Evolutionary conservation across 1,140 invertebrate genomes (phyloP), one percentile per base, ranked within the genome.

Genomic region (Maconellicoccus hirsutus): DNA sequence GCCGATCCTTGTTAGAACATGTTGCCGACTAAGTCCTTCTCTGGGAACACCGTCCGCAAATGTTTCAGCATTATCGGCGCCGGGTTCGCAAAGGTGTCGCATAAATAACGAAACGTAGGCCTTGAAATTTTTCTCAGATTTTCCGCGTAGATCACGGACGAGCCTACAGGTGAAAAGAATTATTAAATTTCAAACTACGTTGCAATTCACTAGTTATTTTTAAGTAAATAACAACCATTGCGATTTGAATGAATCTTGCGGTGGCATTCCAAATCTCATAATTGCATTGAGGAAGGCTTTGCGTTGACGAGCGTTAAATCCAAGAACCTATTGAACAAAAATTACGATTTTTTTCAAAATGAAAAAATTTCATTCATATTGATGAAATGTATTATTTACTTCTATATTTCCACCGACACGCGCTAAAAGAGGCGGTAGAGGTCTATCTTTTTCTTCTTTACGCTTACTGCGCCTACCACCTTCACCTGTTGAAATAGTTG

Each of bases 261-360:
- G 97, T n/a, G 98, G 98, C 96, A 99, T 99, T 71, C 98, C 98
- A 77, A 97, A 99, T 27, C 98, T 89, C 96, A 99, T 98, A 70
- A 99, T 97, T 2, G 96, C 96, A 81, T 99, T 99, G 29, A 98
- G 85, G 86, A 99, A 99, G 26, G 97, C 96, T 80, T 98, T 98
- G 16, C 98, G 83, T 80, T 99, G 98, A 71, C 98, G 81, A 0
- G 96, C 94, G 82, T 99, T 99, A 80, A 99, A 99, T n/a, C 98
- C 98, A 26, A 99, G 84, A 7, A 99, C 91, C 86, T 89, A 33
- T 66, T 8, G 3, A 52, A 52, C 42, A 52, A 52, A 52, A 19
- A 52, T 52, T 16, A 52, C n/a, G n/a, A 52, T 8, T 8, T 52
- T 14, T 8, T 52, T 16, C n/a, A 3, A 52, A 19, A 19, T 4